phyloP scores from a whole-genome alignment of 1,140 invertebrate species.

The Dreissena polymorpha region DNA sequence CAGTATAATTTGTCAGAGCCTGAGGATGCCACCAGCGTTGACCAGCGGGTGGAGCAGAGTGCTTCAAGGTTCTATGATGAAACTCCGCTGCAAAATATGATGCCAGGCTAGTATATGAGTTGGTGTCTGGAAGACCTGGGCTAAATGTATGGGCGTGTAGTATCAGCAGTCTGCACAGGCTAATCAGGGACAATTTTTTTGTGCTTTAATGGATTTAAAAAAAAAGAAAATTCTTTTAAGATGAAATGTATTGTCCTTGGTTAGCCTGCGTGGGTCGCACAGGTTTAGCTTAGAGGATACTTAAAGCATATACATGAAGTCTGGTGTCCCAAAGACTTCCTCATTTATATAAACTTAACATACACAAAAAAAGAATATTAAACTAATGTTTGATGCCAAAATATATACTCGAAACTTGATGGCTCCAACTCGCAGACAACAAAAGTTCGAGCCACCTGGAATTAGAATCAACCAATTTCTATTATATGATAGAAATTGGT shows the following conservation, averaged over 20 bases:
- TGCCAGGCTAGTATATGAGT: constrained; percentile 6
- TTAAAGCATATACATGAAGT: no score
- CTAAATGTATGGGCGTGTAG: not conserved
- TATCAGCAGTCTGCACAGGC: not conserved
- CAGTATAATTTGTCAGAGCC: no score
- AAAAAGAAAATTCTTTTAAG: not conserved
- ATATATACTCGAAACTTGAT: no score
- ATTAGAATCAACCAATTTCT: no score
- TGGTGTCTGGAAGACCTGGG: not conserved
- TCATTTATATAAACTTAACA: no score
- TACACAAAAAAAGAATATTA: no score
- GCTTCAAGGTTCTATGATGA: constrained; percentile 43
- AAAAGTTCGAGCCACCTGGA: no score
- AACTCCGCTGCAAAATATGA: constrained; percentile 12
- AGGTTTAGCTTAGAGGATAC: not conserved
- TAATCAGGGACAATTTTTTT: not conserved
- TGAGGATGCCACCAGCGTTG: not conserved
- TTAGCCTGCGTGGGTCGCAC: not conserved
- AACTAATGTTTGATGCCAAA: no score
- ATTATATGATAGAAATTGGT: no score
- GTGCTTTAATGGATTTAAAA: not conserved
- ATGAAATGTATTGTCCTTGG: not conserved
- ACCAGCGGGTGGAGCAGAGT: constrained; percentile 15
- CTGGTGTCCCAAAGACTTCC: no score
- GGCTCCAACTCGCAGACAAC: no score